These are phyloP conservation scores for Meiosimyza platycephala DNA, from an alignment of 2,888 invertebrate genomes.

Conservation along the genomic window DNA sequence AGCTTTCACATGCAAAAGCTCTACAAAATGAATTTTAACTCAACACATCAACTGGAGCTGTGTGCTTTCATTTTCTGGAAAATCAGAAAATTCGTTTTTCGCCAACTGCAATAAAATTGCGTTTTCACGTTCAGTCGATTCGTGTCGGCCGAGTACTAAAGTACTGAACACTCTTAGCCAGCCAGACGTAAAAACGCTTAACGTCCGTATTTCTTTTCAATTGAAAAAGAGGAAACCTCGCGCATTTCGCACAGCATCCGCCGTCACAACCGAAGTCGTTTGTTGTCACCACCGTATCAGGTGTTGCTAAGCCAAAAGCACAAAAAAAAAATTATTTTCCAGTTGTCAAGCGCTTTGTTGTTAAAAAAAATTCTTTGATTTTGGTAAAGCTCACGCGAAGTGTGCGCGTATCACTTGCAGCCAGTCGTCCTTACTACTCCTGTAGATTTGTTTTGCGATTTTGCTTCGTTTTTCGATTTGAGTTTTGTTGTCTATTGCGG, in stretches of 20 bases:
- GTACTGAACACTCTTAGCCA: slow-evolving; percentile 44
- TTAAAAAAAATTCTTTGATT: background rate
- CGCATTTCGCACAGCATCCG: slow-evolving; percentile 28
- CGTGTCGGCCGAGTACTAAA: slow-evolving; percentile 64
- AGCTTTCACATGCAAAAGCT: slow-evolving; percentile 3
- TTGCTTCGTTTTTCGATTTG: background rate
- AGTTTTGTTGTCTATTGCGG: background rate
- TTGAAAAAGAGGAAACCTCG: slow-evolving; percentile 27
- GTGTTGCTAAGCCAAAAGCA: slow-evolving; percentile 16
- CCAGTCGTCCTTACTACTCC: background rate
- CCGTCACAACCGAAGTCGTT: background rate
- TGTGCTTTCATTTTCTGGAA: slow-evolving; percentile 29
- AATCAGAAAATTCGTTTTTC: slow-evolving; percentile 28
- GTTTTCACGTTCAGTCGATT: slow-evolving; percentile 60
- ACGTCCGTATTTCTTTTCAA: slow-evolving; percentile 41
- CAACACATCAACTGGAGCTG: background rate
- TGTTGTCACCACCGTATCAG: background rate
- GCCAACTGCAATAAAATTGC: slow-evolving; percentile 17
- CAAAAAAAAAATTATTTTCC: background rate
- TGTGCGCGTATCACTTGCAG: slow-evolving; percentile 1
- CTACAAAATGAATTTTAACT: background rate
- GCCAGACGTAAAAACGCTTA: slow-evolving; percentile 37
- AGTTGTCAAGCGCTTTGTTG: background rate
- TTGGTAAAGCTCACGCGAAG: background rate
- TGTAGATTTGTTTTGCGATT: slow-evolving; percentile 11